Evolutionary conservation across 2,888 invertebrate species (phyloP).

Genomic region (Megamerina dolium): DNA sequence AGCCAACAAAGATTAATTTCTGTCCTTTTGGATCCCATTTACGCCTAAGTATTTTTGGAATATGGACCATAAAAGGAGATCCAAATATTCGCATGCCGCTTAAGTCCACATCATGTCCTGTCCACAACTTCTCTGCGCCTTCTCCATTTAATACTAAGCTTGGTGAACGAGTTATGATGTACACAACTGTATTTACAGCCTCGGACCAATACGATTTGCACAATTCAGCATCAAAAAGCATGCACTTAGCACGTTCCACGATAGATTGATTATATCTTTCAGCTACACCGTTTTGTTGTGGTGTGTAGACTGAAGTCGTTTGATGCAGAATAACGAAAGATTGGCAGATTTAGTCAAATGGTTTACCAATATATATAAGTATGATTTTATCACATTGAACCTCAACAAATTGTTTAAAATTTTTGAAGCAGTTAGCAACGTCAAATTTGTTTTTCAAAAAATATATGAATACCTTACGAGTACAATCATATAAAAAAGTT

Average conservation of each 20-base stretch:
- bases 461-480: not conserved
- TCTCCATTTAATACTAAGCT: not conserved
- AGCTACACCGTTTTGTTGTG: not conserved
- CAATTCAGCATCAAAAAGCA: constrained; percentile 13
- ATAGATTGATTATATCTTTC: constrained; percentile 15
- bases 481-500: not conserved
- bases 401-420: not conserved
- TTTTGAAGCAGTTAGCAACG: not conserved
- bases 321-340: not conserved
- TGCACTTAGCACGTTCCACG: constrained; percentile 17
- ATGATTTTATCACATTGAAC: not conserved
- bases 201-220: constrained; percentile 12
- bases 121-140: not conserved
- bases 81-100: constrained; percentile 40
- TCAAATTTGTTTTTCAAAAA: not conserved
- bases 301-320: not conserved
- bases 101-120: constrained; percentile 27
- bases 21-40: too few relatives aligned
- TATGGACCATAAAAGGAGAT: constrained; percentile 27
- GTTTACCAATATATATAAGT: not conserved
- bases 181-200: constrained; percentile 20
- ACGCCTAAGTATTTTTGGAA: too few relatives aligned
- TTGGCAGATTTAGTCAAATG: not conserved
- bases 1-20: too few relatives aligned
- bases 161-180: constrained; percentile 7